These are phyloP conservation scores for Pyrgilauda ruficollis DNA, from an alignment of 2,113 vertebrate species.

Conservation along the genomic window DNA sequence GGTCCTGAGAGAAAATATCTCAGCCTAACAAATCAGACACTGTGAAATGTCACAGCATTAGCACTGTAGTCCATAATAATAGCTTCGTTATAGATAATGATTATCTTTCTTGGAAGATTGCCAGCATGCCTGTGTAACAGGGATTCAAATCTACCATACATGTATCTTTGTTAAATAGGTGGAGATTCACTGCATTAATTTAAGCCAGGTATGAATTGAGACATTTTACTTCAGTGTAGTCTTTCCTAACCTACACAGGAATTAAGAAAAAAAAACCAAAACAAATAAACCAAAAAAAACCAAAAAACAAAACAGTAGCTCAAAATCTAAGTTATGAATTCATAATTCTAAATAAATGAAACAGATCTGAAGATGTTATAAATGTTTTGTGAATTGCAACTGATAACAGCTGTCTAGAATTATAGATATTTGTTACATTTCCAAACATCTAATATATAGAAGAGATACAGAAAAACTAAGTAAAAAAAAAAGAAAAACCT, in stretches of 20 bases:
- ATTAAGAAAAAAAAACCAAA: neutral
- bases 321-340: neutral
- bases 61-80: neutral
- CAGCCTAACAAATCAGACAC: neutral
- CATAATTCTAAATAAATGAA: neutral
- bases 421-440: neutral
- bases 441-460: neutral
- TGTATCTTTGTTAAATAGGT: neutral
- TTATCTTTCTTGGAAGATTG: neutral
- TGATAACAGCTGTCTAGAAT: neutral
- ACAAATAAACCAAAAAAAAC: neutral
- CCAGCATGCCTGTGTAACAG: neutral
- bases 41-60: neutral
- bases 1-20: neutral
- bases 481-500: no score
- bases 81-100: neutral
- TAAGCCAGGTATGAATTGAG: neutral
- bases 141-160: neutral
- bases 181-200: neutral
- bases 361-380: neutral
- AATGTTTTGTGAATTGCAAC: neutral
- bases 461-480: neutral
- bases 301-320: neutral
- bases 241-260: neutral
- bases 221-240: neutral